phyloP scores from a whole-genome alignment of 2,113 vertebrate species.

The Brachirus orientalis region DNA sequence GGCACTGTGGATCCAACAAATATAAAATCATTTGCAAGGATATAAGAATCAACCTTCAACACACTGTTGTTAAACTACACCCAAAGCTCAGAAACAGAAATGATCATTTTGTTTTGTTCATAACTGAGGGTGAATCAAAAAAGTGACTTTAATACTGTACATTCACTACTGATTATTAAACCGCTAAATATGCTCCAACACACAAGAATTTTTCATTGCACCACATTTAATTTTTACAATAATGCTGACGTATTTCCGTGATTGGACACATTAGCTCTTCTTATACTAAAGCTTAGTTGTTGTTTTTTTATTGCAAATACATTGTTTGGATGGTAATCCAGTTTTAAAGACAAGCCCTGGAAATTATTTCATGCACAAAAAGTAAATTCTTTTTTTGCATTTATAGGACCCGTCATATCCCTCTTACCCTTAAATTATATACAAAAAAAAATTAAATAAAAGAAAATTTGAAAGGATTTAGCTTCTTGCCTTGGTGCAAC shows the following conservation, averaged over 20 bases:
- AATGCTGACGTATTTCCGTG: conserved; percentile 1
- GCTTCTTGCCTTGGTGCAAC: conserved; percentile 23
- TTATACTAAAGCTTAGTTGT: conserved; percentile 6
- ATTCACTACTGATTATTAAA: conserved; percentile 35
- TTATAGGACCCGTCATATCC: neutral
- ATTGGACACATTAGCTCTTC: neutral
- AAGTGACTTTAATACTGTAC: conserved; percentile 13
- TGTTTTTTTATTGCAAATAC: conserved; percentile 19
- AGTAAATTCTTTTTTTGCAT: conserved; percentile 10
- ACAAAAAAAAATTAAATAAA: neutral
- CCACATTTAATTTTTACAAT: neutral
- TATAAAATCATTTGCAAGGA: conserved; percentile 55
- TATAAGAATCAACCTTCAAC: conserved; percentile 27
- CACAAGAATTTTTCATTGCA: conserved; percentile 38
- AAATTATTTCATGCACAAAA: too few relatives aligned
- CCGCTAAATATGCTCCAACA: conserved; percentile 24
- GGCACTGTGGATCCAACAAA: conserved; percentile 88
- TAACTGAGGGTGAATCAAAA: conserved; percentile 15
- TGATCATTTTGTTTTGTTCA: conserved; percentile 27
- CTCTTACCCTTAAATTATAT: neutral
- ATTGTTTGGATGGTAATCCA: conserved; percentile 19
- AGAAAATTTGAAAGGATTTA: too few relatives aligned
- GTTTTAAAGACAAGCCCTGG: conserved; percentile 17
- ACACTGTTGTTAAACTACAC: conserved; percentile 36
- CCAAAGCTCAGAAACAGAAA: conserved; percentile 40